Base-by-base conservation (phyloP, 2,113 vertebrate genomes). In the Callopanchax toddi region DNA sequence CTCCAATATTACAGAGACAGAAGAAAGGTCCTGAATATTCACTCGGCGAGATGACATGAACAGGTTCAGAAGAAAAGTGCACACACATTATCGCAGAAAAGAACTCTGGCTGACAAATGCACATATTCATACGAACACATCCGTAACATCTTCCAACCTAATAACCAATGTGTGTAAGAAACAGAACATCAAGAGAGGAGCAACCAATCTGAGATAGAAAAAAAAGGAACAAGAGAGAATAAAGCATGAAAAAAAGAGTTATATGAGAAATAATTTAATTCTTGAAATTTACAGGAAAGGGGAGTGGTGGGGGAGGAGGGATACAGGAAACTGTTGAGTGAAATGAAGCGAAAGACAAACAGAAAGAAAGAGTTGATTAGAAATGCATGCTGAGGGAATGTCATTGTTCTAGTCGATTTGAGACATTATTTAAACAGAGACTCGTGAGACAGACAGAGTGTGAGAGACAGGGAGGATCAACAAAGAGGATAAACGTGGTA, bases 361-460 rank as follows among this genome's bases (percentile, higher is more conserved):
- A 84, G 60, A 77, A 73, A 89, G 78, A 79, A 60, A 67, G 69
- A 84, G 73, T 81, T 82, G 76, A 87, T 88, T 88, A 88, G 76
- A 81, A 78, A 89, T 90, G 87, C 86, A 84, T 83, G 80, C 81
- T 84, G 70, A 58, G 86, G 86, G 85, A 90, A 84, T 86, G 86
- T 89, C 79, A 87, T 87, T 89, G 87, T 89, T 88, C 86, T 86
- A 87, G 83, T 91, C 86, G 80, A 90, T 88, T 90, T 87, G 82
- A 90, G 87, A 86, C 77, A 85, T 88, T 87, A 84, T 90, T 88
- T 87, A 81, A 85, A 89, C 78, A 68, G 60, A 66, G 76, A 79
- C 89, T 82, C 84, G 9, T 29, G 89, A 89, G 87, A 86, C 73
- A 40, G 57, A 70, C 10, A 43, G 49, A 42, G 60, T 63, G 23